Evolutionary conservation across 2,888 invertebrate species (phyloP).

Genomic region (Pseudolycoriella hygida): DNA sequence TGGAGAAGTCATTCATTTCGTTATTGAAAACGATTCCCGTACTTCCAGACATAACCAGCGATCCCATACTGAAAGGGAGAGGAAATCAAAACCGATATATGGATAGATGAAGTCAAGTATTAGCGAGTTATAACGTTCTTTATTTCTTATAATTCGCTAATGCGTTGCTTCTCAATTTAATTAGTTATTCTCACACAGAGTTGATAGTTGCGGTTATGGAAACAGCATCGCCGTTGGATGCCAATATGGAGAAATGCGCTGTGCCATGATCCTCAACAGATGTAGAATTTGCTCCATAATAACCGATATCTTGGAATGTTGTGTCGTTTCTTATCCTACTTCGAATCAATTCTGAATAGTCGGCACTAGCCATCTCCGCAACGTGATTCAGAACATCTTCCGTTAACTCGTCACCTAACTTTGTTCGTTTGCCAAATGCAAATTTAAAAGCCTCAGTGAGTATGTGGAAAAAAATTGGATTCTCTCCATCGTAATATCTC

Average conservation of each 20-base stretch:
- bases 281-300: constrained; percentile 47
- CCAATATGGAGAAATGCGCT: constrained; percentile 73
- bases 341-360: constrained; percentile 35
- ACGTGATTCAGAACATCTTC: constrained; percentile 17
- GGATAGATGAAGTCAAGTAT: too few species aligned
- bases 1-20: constrained; percentile 90
- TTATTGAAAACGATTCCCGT: constrained; percentile 90
- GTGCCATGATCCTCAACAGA: constrained; percentile 49
- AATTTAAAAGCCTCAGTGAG: constrained; percentile 81
- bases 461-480: constrained; percentile 43
- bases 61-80: too few species aligned
- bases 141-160: too few species aligned
- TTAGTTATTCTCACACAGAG: constrained; percentile 42
- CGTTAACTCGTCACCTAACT: constrained; percentile 49
- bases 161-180: too few species aligned
- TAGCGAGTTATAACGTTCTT: too few species aligned
- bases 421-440: constrained; percentile 70
- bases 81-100: too few species aligned
- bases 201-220: constrained; percentile 83
- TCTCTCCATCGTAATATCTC: background rate
- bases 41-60: constrained; percentile 7
- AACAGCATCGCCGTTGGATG: constrained; percentile 78
- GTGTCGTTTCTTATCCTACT: constrained; percentile 41
- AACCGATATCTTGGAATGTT: constrained; percentile 42
- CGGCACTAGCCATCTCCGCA: constrained; percentile 41